Percentiles rank a stretch among this genome's conserved stretches.
Evolutionary conservation across 1,140 invertebrate genomes (phyloP).

Genomic region (Philotrypesis tridentata): DNA sequence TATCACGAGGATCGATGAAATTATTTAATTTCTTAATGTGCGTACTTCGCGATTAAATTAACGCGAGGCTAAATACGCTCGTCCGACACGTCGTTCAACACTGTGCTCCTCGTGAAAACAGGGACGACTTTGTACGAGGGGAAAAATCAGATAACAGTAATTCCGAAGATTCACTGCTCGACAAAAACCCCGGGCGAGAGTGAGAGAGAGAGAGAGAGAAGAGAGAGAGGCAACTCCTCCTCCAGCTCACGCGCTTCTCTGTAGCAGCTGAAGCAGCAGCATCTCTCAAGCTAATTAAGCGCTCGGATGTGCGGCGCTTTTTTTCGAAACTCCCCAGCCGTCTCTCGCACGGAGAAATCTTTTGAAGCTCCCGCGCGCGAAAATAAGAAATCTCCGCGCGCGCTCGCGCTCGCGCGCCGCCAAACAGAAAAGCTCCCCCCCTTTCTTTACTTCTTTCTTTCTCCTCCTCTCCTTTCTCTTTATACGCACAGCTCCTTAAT

Average conservation of each 20-base stretch:
- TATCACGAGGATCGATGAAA: too few relatives aligned
- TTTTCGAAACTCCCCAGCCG: not conserved
- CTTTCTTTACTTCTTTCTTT: too few relatives aligned
- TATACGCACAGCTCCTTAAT: not conserved
- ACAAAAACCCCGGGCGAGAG: not conserved
- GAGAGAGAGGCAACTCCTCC: too few relatives aligned
- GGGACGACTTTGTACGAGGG: too few relatives aligned
- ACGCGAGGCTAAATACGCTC: too few relatives aligned
- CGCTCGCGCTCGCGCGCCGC: too few relatives aligned
- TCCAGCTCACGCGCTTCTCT: too few relatives aligned
- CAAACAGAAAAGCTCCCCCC: not conserved
- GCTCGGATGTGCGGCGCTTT: not conserved
- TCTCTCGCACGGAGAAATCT: not conserved
- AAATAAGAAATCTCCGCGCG: not conserved
- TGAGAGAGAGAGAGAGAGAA: too few relatives aligned
- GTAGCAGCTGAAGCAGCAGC: too few relatives aligned
- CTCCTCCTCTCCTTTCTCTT: not conserved
- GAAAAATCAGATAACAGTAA: not conserved
- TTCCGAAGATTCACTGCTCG: not conserved
- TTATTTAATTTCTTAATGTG: too few relatives aligned
- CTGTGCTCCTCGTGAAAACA: not conserved
- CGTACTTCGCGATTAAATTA: too few relatives aligned
- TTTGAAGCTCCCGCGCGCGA: not conserved
- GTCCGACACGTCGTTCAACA: too few relatives aligned
- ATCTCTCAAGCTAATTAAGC: conserved; percentile 6